These are phyloP conservation scores for Junonia oenone DNA, from an alignment of 2,888 invertebrate species.

Conservation along the genomic window DNA sequence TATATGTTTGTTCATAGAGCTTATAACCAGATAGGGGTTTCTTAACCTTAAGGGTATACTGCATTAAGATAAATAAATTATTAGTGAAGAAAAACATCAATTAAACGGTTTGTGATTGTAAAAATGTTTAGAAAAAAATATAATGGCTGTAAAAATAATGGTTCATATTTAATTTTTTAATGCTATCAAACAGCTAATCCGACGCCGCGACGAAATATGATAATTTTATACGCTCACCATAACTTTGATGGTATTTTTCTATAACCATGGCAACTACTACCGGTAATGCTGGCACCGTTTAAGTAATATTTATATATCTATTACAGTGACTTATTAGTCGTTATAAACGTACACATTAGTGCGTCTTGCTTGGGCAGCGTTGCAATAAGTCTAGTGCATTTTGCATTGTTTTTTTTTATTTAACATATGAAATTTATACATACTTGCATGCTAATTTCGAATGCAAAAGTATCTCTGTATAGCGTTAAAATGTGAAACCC, in stretches of 20 bases:
- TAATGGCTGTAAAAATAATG: neutral
- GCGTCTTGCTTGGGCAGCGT: constrained; percentile 9
- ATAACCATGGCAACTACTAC: constrained; percentile 2
- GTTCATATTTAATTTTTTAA: neutral
- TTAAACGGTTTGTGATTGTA: too few species aligned
- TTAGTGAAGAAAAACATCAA: neutral
- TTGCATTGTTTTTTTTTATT: neutral
- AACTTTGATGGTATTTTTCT: neutral
- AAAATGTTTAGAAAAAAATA: too few species aligned
- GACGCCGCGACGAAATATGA: neutral
- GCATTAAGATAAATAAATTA: neutral
- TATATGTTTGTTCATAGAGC: neutral
- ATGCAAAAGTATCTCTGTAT: too few species aligned
- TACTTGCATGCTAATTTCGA: too few species aligned
- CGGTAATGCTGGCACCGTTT: constrained; percentile 5
- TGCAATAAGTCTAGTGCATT: neutral
- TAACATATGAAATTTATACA: neutral
- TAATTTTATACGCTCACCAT: neutral
- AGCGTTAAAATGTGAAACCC: too few species aligned
- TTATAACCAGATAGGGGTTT: neutral
- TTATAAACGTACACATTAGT: constrained; percentile 11
- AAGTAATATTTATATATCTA: constrained; percentile 14
- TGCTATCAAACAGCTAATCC: neutral
- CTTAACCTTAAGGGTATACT: neutral
- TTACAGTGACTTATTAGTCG: constrained; percentile 9